Evolutionary conservation across 2,113 vertebrate species (phyloP), one percentile per base, ranked within the genome.

Genomic region (Callionymus lyra): DNA sequence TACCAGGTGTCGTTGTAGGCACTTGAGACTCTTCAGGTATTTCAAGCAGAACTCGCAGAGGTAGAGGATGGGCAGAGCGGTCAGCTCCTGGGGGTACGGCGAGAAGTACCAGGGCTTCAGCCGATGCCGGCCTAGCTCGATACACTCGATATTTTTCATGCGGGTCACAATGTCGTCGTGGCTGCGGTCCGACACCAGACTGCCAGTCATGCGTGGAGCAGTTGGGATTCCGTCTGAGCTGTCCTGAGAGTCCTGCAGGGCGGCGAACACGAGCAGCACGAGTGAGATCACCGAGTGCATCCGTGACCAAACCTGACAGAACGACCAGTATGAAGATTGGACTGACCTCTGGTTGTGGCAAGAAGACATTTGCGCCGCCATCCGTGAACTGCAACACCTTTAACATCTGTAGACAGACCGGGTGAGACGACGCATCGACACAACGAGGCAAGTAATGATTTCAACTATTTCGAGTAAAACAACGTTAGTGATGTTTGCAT

Each of bases 1-100:
- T 83, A 96, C 92, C 89, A 96, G 81, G 79, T 96, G 92, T 40
- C 92, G 85, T 79, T 96, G 92, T 11, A 94, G 87, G 87, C 92
- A 96, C 61, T 93, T 94, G 37, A 96, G 91, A 74, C 92, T 96
- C 55, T 92, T 93, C 56, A 92, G 86, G 27, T 93, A 94, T 72
- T 96, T 96, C 74, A 96, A 91, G 77, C 93, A 96, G 81, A 96
- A 96, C 78, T 96, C 93, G 70, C 93, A 96, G 78, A 96, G 86
- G 78, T 94, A 96, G 77, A 96, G 90, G 51, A 96, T 90, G 2
- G 93, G 93, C 51, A 96, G 38, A 0, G 89, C 46, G 21, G 92
- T 94, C 33, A 96, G 88, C 56, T 96, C 92, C 71, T 94, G 93
- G 0, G 93, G 92, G 79, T 94, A 94, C 0, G 93, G 93, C 0